Evolutionary conservation across 2,797 vertebrate genomes (phyloP), one percentile per base, ranked within the genome.

Genomic region (Hypotaenidia okinawae): DNA sequence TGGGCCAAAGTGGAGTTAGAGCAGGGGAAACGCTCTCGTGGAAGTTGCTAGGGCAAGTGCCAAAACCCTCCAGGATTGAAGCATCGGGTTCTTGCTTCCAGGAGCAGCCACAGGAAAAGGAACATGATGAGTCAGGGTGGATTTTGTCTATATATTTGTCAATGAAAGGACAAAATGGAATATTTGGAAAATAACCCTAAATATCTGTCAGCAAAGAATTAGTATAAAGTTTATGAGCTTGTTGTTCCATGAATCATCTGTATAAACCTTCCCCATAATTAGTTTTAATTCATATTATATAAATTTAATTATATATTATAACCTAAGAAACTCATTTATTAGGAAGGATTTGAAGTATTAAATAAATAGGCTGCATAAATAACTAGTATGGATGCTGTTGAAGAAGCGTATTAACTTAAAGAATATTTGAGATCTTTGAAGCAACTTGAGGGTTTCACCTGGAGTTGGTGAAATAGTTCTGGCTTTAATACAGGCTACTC

Each of bases 221-320:
- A 69, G 5, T 83, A 16, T 86, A 37, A 90, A 85, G 28, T 76
- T 84, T 80, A 72, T 68, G n/a, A 67, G 54, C 77, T 87, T 35
- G 28, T 70, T 59, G 43, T 86, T 83, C 54, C 25, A 15, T 93
- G 80, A 86, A 51, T 93, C 72, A 85, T 79, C 37, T 67, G 27
- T 54, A 58, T 85, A 79, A 90, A 63, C 54, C 62, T 87, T 90
- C 39, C 37, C 28, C 39, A 19, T 79, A 75, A 92, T 94, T 88
- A 82, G 22, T 83, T 92, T 72, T 59, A 90, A 85, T 90, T 88
- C 39, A 35, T 75, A 41, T 82, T 83, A 37, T 85, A 39, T 72
- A 82, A 93, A 35, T 75, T 82, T 66, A 94, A 84, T 84, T 87
- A 61, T 52, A 66, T 52, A 23, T 77, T 63, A 16, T 51, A 83